These are phyloP conservation scores for Caenorhabditis sp. DNA, from an alignment of 2,888 invertebrate genomes.

Conservation along the genomic window DNA sequence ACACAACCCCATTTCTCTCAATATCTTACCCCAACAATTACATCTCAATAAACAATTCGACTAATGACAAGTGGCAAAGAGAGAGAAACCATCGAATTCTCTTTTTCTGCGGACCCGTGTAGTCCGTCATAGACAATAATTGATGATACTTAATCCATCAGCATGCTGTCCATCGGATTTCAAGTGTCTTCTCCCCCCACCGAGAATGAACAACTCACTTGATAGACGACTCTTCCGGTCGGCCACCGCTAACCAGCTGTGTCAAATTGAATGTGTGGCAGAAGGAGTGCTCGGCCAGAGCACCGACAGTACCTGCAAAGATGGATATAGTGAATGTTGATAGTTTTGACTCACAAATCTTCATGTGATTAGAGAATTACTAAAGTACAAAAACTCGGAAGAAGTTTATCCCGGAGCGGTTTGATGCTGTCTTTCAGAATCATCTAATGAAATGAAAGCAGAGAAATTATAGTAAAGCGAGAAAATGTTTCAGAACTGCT, in stretches of 20 bases:
- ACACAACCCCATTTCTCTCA: background rate
- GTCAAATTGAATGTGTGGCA: conserved; percentile 77
- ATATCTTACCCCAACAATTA: conserved; percentile 25
- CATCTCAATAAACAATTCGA: conserved; percentile 51
- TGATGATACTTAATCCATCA: conserved; percentile 63
- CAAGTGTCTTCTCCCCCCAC: conserved; percentile 28
- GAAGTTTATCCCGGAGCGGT: no score
- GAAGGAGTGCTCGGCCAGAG: conserved; percentile 71
- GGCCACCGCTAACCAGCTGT: conserved; percentile 74
- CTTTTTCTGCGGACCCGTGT: conserved; percentile 37
- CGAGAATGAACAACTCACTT: conserved; percentile 64
- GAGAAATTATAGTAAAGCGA: no score
- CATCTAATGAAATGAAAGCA: no score
- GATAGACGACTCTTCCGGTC: conserved; percentile 77
- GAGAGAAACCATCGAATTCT: no score
- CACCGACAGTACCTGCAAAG: conserved; percentile 65
- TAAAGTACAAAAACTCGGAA: no score
- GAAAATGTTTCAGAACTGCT: no score
- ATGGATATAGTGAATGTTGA: no score
- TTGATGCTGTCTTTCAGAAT: no score
- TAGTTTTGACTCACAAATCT: no score
- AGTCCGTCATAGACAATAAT: conserved; percentile 60
- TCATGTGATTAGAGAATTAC: no score
- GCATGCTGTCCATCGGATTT: conserved; percentile 55
- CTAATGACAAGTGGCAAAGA: conserved; percentile 47